Base-by-base conservation (phyloP, 2,113 vertebrate species). In the Cairina moschata region DNA sequence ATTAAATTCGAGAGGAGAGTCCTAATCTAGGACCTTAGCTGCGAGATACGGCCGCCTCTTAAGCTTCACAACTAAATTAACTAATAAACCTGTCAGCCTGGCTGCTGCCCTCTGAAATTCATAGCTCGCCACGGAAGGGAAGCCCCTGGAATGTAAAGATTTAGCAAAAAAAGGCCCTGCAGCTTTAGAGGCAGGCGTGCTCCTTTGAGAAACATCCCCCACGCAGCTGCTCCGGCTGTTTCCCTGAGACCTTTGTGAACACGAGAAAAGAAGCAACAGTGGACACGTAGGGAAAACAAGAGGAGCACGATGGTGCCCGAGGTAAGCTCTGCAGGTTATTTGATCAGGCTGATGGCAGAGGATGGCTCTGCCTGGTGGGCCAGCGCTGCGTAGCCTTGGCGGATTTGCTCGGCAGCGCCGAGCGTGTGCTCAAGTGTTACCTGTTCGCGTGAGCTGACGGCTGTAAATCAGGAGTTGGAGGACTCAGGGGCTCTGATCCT, bases 231-330 rank as follows among this genome's bases (percentile, higher is more conserved):
- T 58, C 65, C 22, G 48, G 20, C 17, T 4, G 22, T 38, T 81
- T 69, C 31, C 54, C 9, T 34, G 31, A 16, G 55, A n/a, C 50
- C 7, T 44, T 4, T 8, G 2, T 20, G 68, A 60, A 42, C 13
- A 4, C 0, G 0, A 52, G 74, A 11, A 75, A 72, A 65, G 13
- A 69, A 89, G 44, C 1, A 0, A 18, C 0, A 4, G 59, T 48
- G 2, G 5, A 23, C 55, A 17, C 0, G 26, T 7, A 34, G 75
- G 46, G 86, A 32, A 71, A 72, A 17, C 55, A 44, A 36, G 3
- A 31, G 73, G 88, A 83, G 23, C 17, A 7, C 0, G 60, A 74
- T 36, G 44, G n/a, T 2, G 6, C 32, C 44, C 5, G 2, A 3
- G 34, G 6, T 40, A 72, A 85, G 82, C 28, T 1, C 16, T 58